Base-by-base conservation (phyloP, 2,888 invertebrate species). In the Drosophila multiciliata region DNA sequence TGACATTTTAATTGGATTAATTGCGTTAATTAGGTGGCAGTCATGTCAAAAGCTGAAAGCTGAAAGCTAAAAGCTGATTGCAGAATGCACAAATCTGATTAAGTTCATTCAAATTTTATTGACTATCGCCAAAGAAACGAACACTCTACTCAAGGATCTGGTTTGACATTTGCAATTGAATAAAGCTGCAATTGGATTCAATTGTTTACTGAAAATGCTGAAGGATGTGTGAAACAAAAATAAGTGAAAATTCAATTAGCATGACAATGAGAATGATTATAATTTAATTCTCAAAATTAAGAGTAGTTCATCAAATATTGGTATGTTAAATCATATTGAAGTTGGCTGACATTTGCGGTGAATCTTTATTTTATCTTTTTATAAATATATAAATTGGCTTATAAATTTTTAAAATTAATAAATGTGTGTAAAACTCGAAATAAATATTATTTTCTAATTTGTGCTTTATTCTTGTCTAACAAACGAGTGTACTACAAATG, bases 1-100 rank as follows among this genome's bases (percentile, higher is more conserved):
- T 87, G 88, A 84, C 87, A 83, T 87, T 88, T 88, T 86, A 87
- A 87, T 87, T 87, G 88, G 89, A 88, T 87, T 86, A 87, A 88
- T 83, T 88, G 82, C 78, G 72, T 77, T 84, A 83, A 88, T 87
- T 87, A 78, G 86, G 88, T 83, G 82, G 62, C 54, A 70, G 86
- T 45, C 42, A 70, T 38, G 59, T 12, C 42, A 52, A 59, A 50
- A 63, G 59, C 61, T 42, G 54, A 65, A 65, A 65, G 67, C 75
- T 63, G 50, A 60, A 52, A 55, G 40, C 65, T 53, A 54, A 53
- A 40, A 32, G 50, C 29, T 40, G 26, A 57, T n/a, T 29, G 49
- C 33, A 29, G 70, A 61, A 64, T 63, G 58, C 73, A 65, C 59
- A 71, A 73, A 66, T 66, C 76, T 82, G 83, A 78, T 83, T 82